phyloP scores from a whole-genome alignment of 2,888 invertebrate genomes.

The Scelioninae gen. 1 region DNA sequence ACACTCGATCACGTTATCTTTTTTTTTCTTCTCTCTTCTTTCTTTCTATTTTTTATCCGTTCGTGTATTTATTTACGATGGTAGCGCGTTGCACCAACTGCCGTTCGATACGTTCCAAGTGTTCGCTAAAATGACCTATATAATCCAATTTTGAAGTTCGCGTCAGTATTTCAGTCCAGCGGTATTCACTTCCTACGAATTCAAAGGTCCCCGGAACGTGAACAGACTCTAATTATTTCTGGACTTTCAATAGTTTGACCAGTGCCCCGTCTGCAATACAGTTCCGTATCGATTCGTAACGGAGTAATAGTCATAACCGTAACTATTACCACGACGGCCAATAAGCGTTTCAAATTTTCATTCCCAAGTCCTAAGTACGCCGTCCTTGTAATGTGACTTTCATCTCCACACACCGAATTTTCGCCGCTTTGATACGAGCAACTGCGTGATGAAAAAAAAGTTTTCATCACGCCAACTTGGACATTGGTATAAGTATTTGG shows the following conservation, averaged over 20 bases:
- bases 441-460: not conserved
- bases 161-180: conserved; percentile 19
- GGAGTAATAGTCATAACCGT: conserved; percentile 59
- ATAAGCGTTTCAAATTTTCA: conserved; percentile 82
- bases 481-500: not conserved
- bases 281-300: conserved; percentile 53
- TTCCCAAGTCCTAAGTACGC: conserved; percentile 11
- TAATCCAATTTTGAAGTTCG: conserved; percentile 52
- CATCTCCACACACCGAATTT: conserved; percentile 2
- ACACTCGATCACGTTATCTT: conserved; percentile 1
- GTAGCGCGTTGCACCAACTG: conserved; percentile 17
- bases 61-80: conserved; percentile 32
- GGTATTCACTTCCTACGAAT: conserved; percentile 28
- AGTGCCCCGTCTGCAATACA: conserved; percentile 40
- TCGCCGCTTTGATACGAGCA: conserved; percentile 14
- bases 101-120: conserved; percentile 15
- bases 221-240: conserved; percentile 62
- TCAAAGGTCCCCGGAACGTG: conserved; percentile 41
- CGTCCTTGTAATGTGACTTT: conserved; percentile 36
- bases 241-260: conserved; percentile 53
- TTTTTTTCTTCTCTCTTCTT: not conserved
- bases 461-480: not conserved
- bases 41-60: conserved; percentile 18
- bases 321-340: conserved; percentile 54
- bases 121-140: conserved; percentile 34